Percentiles rank a stretch among this genome's conserved stretches.
Evolutionary conservation across 2,797 vertebrate genomes (phyloP).

Genomic region (Muscicapa striata): DNA sequence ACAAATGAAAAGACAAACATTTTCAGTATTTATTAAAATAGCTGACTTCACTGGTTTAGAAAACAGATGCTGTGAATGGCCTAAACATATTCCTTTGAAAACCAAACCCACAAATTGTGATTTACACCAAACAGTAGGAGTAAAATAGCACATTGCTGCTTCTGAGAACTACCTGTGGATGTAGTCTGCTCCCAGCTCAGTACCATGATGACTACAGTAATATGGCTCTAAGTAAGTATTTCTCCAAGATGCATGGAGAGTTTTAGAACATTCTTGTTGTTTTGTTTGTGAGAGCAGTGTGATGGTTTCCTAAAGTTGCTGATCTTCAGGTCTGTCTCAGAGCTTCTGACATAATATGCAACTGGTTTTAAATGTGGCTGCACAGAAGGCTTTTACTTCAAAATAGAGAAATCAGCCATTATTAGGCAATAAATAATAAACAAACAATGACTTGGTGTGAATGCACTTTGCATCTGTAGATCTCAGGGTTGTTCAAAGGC

Average conservation of each 20-base stretch:
- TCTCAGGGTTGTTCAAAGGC: background rate
- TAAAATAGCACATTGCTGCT: background rate
- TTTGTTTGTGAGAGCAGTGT: accelerated
- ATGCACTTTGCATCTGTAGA: background rate
- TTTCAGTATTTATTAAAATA: background rate
- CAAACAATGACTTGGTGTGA: background rate
- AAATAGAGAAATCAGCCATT: background rate
- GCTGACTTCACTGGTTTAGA: background rate
- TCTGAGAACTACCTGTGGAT: background rate
- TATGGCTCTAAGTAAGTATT: background rate
- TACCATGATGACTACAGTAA: background rate
- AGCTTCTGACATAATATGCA: background rate
- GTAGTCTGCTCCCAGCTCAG: background rate
- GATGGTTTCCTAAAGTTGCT: background rate
- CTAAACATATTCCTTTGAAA: background rate
- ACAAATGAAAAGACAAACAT: background rate
- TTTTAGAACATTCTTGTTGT: background rate
- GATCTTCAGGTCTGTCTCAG: background rate
- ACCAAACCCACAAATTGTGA: background rate
- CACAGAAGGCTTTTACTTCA: background rate
- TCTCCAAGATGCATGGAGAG: background rate
- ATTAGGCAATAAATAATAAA: background rate
- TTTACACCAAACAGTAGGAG: background rate
- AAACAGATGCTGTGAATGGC: background rate
- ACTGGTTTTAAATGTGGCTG: background rate